Conservation (phyloP, 2,888 invertebrate genomes). For the Ophion obscuratus region DNA sequence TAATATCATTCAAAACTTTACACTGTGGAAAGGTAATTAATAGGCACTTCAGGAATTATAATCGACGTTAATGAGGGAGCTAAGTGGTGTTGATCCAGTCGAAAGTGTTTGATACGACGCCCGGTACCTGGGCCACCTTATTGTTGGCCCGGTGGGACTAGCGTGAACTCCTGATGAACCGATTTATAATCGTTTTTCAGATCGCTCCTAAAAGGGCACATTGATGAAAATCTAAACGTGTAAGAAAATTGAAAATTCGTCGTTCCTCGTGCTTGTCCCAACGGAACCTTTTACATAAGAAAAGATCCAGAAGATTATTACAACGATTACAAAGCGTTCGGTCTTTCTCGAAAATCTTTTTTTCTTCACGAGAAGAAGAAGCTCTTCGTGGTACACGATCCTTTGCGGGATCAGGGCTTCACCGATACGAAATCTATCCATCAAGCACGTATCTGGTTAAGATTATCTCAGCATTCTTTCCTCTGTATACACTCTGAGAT, state of each 20-base stretch:
- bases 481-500: too few relatives aligned
- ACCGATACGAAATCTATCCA: too few relatives aligned
- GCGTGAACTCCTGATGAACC: not conserved
- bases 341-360: slow-evolving; percentile 26
- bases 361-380: slow-evolving; percentile 5
- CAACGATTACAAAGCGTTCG: slow-evolving; percentile 28
- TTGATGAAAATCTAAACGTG: slow-evolving; percentile 42
- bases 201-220: slow-evolving; percentile 12
- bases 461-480: too few relatives aligned
- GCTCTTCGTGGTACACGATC: not conserved
- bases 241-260: not conserved
- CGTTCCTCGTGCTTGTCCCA: not conserved
- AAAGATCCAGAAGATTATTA: slow-evolving; percentile 4
- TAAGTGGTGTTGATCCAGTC: slow-evolving; percentile 28
- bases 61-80: slow-evolving; percentile 26
- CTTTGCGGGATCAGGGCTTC: too few relatives aligned
- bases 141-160: not conserved
- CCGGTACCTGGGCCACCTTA: not conserved
- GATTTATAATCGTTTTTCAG: not conserved
- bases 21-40: slow-evolving; percentile 24
- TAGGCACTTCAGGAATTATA: slow-evolving; percentile 37
- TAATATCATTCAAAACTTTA: slow-evolving; percentile 20
- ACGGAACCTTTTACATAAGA: slow-evolving; percentile 7
- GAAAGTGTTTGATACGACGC: slow-evolving; percentile 5
- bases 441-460: too few relatives aligned